A percentile compares a stretch with the other conserved stretches of the same genome.
These are phyloP conservation scores for Phrynocephalus vlangalii DNA, from an alignment of 2,797 vertebrate species.

Conservation along the genomic window DNA sequence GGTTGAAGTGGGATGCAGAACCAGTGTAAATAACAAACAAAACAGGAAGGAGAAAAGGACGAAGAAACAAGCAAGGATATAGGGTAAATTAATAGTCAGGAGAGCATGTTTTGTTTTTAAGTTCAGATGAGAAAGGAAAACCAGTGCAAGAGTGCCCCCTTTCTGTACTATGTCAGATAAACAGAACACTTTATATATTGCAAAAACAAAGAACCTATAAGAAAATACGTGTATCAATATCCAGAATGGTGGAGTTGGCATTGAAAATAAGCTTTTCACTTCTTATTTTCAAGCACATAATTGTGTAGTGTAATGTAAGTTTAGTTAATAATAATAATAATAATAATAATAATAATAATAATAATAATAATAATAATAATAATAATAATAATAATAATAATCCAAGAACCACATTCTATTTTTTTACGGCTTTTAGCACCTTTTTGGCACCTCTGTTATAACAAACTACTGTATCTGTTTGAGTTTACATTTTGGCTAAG, in stretches of 20 bases:
- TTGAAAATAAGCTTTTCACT: neutral
- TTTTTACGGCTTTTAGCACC: neutral
- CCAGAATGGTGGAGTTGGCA: neutral
- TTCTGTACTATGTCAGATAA: neutral
- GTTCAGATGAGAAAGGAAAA: neutral
- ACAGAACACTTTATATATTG: too few species aligned
- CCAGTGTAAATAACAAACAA: neutral
- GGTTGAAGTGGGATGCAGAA: neutral
- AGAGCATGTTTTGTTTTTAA: neutral
- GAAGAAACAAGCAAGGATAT: neutral
- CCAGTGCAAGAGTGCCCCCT: constrained; percentile 63
- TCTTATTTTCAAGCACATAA: neutral
- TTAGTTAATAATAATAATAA: too few species aligned
- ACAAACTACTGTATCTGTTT: too few species aligned
- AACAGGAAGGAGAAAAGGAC: neutral
- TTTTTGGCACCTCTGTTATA: too few species aligned
- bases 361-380: too few species aligned
- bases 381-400: neutral
- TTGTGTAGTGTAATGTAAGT: too few species aligned
- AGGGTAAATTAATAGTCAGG: neutral
- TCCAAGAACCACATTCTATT: neutral
- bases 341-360: too few species aligned
- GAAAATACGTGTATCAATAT: too few species aligned
- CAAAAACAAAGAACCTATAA: neutral
- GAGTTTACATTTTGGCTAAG: too few species aligned